phyloP scores from a whole-genome alignment of 2,113 vertebrate species.

The Sminthopsis crassicaudata region DNA sequence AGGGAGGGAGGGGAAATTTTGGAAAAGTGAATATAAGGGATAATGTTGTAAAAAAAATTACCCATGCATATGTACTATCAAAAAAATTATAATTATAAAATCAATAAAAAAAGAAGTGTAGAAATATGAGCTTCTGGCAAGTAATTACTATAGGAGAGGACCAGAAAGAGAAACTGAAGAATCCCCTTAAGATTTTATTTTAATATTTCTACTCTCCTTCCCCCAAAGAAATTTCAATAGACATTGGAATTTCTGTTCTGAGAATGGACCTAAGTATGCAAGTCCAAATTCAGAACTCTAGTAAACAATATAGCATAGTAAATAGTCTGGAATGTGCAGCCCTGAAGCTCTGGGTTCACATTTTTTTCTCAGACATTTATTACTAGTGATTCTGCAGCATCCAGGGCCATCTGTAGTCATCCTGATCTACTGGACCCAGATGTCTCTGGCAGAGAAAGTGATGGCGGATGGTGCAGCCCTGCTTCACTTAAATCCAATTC shows the following conservation, averaged over 20 bases:
- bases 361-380: neutral
- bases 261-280: neutral
- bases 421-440: no score
- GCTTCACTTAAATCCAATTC: no score
- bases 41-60: no score
- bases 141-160: neutral
- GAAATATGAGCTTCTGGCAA: neutral
- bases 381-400: neutral
- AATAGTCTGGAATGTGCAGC: neutral
- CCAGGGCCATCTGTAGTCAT: no score
- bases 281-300: neutral
- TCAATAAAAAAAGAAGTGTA: neutral
- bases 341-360: neutral
- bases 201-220: neutral
- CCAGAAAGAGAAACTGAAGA: neutral
- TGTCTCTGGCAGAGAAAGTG: no score
- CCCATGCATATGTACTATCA: no score
- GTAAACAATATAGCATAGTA: neutral
- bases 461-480: no score
- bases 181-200: neutral
- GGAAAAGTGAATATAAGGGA: no score
- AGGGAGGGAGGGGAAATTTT: no score
- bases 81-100: no score
- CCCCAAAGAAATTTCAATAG: neutral
- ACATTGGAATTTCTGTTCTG: neutral